Evolutionary conservation across 2,797 vertebrate species (phyloP), one percentile per base, ranked within the genome.

Genomic region (Premnoplex brunnescens): DNA sequence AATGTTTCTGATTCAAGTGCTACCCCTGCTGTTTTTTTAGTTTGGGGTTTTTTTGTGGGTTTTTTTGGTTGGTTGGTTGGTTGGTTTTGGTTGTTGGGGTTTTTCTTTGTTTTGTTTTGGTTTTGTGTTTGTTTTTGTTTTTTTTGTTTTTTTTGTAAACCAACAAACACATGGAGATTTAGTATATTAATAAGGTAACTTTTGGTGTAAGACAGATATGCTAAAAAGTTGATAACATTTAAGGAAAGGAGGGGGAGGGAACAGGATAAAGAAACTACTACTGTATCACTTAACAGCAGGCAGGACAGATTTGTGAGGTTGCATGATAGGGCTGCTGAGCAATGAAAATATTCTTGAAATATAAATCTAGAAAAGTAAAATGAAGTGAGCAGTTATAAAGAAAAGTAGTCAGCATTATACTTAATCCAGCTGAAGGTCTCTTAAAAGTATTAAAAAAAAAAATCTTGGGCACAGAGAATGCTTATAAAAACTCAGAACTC

Each of bases 181-280:
- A 63, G 4, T 43, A 17, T 2, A 22, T 52, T 74, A 30, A 22
- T 12, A 67, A 80, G 6, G 6, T 74, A 89, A 12, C 21, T 14
- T 74, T 85, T 52, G 17, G 4, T 75, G 9, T 12, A 20, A 41
- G 4, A 39, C 46, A 58, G 8, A 44, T 48, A 32, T 5, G 5
- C 6, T 51, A 73, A 88, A 52, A 60, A 24, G 17, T 34, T 55
- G 14, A 39, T 48, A 52, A 44, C 1, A 11, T 63, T 66, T 74
- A 74, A 74, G 28, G 30, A 71, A 80, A 67, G 8, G 18, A 83
- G 3, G 0, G 1, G 3, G 2, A 3, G 3, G 2, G 3, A 62
- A 49, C 4, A 56, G 7, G 17, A 59, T 63, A 67, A 74, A 55
- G 16, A 37, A 88, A 56, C 32, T 63, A 12, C 6, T 60, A 10